Conservation (phyloP, 2,888 invertebrate genomes). For the Pseudococcus longispinus region DNA sequence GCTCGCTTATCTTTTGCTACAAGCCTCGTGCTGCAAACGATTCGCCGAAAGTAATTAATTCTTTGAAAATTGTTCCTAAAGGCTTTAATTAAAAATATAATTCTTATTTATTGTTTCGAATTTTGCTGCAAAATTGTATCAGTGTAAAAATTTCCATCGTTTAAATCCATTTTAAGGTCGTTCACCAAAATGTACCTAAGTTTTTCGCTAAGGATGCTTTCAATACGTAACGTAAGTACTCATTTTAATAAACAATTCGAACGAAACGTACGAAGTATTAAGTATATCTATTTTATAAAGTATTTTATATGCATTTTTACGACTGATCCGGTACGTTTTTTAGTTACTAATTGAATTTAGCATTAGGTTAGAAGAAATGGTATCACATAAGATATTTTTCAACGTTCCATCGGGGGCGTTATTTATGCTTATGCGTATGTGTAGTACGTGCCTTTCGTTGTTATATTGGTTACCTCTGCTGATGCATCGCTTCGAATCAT, state of each 20-base stretch:
- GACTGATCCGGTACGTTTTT: conserved; percentile 29
- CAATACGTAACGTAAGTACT: neutral
- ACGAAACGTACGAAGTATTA: conserved; percentile 1
- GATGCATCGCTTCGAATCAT: neutral
- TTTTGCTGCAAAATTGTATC: neutral
- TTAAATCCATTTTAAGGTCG: neutral
- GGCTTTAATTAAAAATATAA: neutral
- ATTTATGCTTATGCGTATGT: neutral
- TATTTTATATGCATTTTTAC: conserved; percentile 21
- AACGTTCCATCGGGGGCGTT: neutral
- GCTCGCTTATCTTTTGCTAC: neutral
- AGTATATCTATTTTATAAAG: neutral
- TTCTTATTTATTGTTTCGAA: neutral
- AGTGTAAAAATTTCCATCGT: neutral
- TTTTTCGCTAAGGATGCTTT: neutral
- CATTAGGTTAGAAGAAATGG: neutral
- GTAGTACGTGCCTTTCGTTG: conserved; percentile 13
- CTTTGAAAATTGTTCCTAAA: neutral
- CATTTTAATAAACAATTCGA: neutral
- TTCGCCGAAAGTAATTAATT: neutral
- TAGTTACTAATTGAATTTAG: conserved; percentile 25
- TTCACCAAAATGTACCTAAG: neutral
- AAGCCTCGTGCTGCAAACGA: neutral
- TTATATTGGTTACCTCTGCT: conserved; percentile 18
- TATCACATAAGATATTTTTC: neutral